Evolutionary conservation across 1,140 invertebrate genomes (phyloP), one percentile per base, ranked within the genome.

Genomic region (Batillaria attramentaria): DNA sequence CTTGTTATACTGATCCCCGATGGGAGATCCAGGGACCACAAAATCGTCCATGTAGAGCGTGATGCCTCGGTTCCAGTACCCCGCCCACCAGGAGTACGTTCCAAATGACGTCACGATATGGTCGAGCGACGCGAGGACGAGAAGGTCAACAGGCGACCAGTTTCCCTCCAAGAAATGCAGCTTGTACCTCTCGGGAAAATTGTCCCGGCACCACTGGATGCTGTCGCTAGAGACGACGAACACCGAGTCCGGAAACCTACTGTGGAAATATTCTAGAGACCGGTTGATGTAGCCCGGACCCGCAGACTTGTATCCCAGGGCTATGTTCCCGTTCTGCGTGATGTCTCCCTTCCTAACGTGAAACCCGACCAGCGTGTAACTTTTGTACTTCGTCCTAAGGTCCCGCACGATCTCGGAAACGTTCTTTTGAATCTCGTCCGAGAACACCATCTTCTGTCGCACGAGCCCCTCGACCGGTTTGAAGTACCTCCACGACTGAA

Each of bases 21-120:
- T 43, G 31, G 65, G 57, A 3, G 81, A 65, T 8, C 69, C 70
- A 37, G 77, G 72, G 10, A 50, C 50, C 8, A 79, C 62, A 28
- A 74, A 83, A 33, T 86, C 72, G 3, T 73, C 66, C 50, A 78
- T 85, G 65, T 84, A 87, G 3, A 87, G 65, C 16, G 78, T 79
- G 0, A 80, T 76, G n/a, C 88, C 87, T 39, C 81, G 81, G 18
- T 77, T 82, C 8, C 84, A 73, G 62, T 77, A 87, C 3, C 81
- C 86, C 6, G 77, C 82, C 86, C 85, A 87, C 84, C 85, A 86
- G 18, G 84, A 84, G 78, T 82, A 86, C n/a, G 81, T 77, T 6
- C 86, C 86, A 6, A 77, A 50, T 20, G 79, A 84, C 28, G 87
- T 83, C 35, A 87, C 84, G 33, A 42, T 81, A 70, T 87, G 85